phyloP scores from a whole-genome alignment of 2,888 invertebrate genomes.

The Drosophila mercatorum region DNA sequence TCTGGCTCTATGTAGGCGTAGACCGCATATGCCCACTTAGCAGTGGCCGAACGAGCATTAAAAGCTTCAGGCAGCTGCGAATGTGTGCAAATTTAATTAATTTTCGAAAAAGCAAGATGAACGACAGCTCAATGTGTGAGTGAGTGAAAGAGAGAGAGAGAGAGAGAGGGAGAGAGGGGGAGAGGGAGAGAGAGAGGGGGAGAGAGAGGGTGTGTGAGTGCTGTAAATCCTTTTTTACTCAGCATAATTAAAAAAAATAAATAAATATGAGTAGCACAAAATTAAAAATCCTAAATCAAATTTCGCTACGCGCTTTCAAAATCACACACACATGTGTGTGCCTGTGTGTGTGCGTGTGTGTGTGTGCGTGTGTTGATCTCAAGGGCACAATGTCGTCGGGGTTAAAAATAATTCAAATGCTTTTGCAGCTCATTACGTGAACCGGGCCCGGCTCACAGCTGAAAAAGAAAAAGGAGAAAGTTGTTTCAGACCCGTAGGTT shows the following conservation, averaged over 20 bases:
- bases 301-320: conserved; percentile 57
- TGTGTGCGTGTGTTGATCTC: conserved; percentile 64
- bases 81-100: conserved; percentile 81
- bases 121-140: conserved; percentile 37
- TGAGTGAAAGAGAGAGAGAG: conserved; percentile 4
- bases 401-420: conserved; percentile 81
- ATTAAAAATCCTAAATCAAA: conserved; percentile 81
- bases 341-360: conserved; percentile 23
- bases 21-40: neutral
- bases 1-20: neutral
- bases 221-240: conserved; percentile 73
- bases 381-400: conserved; percentile 82
- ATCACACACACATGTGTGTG: conserved; percentile 22
- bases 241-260: conserved; percentile 75
- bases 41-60: neutral
- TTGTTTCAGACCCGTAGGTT: conserved; percentile 68
- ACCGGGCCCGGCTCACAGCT: conserved; percentile 18
- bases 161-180: too few relatives aligned
- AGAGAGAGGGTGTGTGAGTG: conserved; percentile 31
- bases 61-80: conserved; percentile 56
- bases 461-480: conserved; percentile 5
- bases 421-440: conserved; percentile 80
- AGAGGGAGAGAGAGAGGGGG: too few relatives aligned
- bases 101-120: conserved; percentile 70
- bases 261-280: conserved; percentile 77